Base-by-base conservation (phyloP, 2,888 invertebrate species). In the Megastigmus dorsalis region DNA sequence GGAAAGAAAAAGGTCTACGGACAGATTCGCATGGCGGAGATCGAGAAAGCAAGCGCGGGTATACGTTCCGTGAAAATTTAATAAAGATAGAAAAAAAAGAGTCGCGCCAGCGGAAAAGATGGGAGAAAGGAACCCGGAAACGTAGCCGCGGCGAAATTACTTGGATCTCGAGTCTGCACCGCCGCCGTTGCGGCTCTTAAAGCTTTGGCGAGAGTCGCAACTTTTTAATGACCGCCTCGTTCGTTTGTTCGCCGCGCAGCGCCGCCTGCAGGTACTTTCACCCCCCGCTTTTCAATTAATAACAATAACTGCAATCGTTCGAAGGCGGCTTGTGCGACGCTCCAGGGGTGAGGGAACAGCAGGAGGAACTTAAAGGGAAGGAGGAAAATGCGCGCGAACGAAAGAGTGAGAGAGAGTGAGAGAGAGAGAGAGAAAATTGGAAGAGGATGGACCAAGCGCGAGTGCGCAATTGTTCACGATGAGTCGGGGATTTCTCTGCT, bases 261-360 rank as follows among this genome's bases (percentile, higher is more conserved):
- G 9, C 20, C 41, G 20, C 23, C 41, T 10, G 45, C 38, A 71
- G 43, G 20, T 63, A 28, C 48, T 30, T 41, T 38, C n/a, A 26
- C 6, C 9, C 13, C 6, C 9, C 13, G 48, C 62, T 75, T 75
- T 75, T 75, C 75, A 75, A 75, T 75, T 75, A 75, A 71, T 75
- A 75, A 71, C 67, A 67, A 67, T 75, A 71, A 75, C 41, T 26
- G 55, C 41, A 60, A 71, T 63, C 55, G 36, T 26, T 4, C 23
- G 26, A 9, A 7, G 10, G 26, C 45, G 9, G 9, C 15, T 9
- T 1, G 18, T n/a, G 23, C n/a, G n/a, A n/a, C n/a, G n/a, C 38
- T 23, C n/a, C n/a, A 7, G 18, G 26, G 50, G 26, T 13, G 5
- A 18, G 33, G 18, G 10, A 13, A 41, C 48, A 10, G 23, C 3